Evolutionary conservation across 2,113 vertebrate genomes (phyloP), one percentile per base, ranked within the genome.

Genomic region (Cricetomys ansorgei): DNA sequence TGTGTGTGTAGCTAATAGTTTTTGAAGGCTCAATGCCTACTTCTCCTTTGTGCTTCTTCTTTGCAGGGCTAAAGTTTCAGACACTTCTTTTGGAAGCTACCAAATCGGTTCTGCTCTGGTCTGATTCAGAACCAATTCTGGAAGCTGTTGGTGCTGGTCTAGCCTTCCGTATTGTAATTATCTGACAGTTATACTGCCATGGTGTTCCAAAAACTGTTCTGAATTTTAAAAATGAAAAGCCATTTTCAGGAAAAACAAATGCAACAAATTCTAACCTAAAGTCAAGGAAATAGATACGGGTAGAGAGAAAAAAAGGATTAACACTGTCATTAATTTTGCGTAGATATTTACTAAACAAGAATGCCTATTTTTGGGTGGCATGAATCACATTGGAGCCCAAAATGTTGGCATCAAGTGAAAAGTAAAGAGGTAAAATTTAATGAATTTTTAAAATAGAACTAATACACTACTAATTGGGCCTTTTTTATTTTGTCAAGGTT

Each of bases 401-500:
- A 81, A 95, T 92, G 80, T 88, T 97, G 89, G 10, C 76, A 87
- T 96, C 59, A 92, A n/a, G 81, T 77, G 2, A 43, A 88, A 91
- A 55, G 88, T 48, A 90, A 10, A 92, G n/a, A 95, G 88, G 55
- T 94, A 92, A 75, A 83, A 86, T 95, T 83, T 73, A 92, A 92
- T 83, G 29, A 59, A 31, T 93, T 97, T 96, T 94, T 64, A 94
- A 97, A 88, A 70, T 59, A 94, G 70, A 96, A 53, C 57, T 81
- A 97, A 94, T 96, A 45, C 25, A 76, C 92, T 88, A 81, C 59
- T 96, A 97, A 94, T 79, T 88, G 94, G 25, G 87, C 17, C 85
- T 88, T 87, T 67, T 53, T 50, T 23, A n/a, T 88, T 88, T 87
- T 91, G 84, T 93, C 45, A 92, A 83, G 27, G 67, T 96, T 89